Evolutionary conservation across 2,888 invertebrate species (phyloP).

Genomic region (Cephus sareptanus): DNA sequence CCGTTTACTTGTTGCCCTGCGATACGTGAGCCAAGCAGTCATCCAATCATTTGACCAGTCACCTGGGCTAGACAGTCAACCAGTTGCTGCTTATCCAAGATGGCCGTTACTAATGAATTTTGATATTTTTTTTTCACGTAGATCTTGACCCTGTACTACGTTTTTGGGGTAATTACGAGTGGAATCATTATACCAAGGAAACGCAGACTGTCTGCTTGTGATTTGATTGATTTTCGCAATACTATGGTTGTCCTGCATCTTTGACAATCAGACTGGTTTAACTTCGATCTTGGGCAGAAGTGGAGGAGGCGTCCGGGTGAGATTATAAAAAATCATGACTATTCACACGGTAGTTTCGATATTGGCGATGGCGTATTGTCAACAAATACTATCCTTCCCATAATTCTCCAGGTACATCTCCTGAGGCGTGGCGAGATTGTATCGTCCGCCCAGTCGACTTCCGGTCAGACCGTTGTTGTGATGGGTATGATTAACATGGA

Average conservation of each 20-base stretch:
- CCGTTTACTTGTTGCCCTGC: background rate
- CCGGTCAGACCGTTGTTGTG: conserved; percentile 71
- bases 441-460: conserved; percentile 50
- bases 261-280: background rate
- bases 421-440: conserved; percentile 52
- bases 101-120: background rate
- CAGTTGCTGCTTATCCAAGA: background rate
- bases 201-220: no score
- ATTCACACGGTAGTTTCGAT: conserved; percentile 64
- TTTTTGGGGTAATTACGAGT: background rate
- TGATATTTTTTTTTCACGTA: background rate
- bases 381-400: conserved; percentile 80
- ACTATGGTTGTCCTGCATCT: background rate
- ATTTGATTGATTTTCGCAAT: background rate
- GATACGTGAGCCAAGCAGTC: background rate
- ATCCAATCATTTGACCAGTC: background rate
- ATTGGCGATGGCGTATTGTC: conserved; percentile 70
- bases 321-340: conserved; percentile 20
- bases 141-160: background rate
- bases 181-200: background rate
- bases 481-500: conserved; percentile 71
- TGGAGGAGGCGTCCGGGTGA: background rate
- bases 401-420: conserved; percentile 64
- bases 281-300: background rate
- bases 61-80: background rate